Evolutionary conservation across 1,140 invertebrate species (phyloP).

Genomic region (Teleogryllus occipitalis): DNA sequence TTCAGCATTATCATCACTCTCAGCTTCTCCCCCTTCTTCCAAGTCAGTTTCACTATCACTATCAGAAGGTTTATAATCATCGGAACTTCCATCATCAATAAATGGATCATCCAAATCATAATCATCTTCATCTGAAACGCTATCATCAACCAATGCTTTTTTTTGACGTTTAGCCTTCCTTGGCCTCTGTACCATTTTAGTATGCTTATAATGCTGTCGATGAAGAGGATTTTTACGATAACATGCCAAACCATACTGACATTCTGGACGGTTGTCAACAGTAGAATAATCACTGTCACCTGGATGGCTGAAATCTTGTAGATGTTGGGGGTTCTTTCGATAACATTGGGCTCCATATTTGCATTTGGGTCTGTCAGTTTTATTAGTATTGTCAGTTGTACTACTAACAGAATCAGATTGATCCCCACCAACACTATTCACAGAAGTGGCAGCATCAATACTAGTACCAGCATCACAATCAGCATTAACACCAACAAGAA

Average conservation of each 20-base stretch:
- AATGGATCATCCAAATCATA: neutral
- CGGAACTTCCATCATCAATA: neutral
- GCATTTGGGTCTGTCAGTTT: neutral
- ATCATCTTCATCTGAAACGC: neutral
- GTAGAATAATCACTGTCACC: neutral
- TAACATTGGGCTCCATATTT: neutral
- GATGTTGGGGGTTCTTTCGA: neutral
- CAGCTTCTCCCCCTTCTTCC: too few species aligned
- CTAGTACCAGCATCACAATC: too few species aligned
- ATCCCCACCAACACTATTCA: too few species aligned
- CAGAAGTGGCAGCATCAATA: too few species aligned
- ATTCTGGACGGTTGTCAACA: neutral
- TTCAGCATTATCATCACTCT: too few species aligned
- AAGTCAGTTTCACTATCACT: neutral
- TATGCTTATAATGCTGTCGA: neutral
- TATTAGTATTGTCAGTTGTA: too few species aligned
- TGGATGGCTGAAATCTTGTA: neutral
- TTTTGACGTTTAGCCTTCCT: neutral
- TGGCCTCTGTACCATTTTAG: neutral
- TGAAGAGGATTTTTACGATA: conserved; percentile 5
- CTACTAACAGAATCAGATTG: too few species aligned
- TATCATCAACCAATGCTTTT: neutral
- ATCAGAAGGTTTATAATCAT: neutral
- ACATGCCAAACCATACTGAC: neutral
- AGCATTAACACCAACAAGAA: too few species aligned